Percentiles rank a stretch among this genome's conserved stretches.
These are phyloP conservation scores for Masticophis lateralis DNA, from an alignment of 2,797 vertebrate species.

Conservation along the genomic window DNA sequence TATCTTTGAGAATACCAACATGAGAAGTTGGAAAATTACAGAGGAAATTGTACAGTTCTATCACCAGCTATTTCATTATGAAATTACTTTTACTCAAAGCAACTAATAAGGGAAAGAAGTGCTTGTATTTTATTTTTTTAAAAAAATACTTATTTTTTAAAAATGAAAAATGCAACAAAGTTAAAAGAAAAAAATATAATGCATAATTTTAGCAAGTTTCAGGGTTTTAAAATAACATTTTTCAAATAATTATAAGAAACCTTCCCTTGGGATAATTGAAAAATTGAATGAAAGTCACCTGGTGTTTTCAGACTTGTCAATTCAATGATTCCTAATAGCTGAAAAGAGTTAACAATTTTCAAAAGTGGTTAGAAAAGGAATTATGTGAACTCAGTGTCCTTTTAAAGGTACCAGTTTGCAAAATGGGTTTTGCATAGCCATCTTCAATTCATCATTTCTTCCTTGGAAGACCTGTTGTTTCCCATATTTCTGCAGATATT, in stretches of 20 bases:
- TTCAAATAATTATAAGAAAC: not conserved
- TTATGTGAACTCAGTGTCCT: not conserved
- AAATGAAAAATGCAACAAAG: not conserved
- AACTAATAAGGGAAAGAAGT: slow-evolving; percentile 21
- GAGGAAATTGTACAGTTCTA: slow-evolving; percentile 60
- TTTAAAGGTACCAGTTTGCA: not conserved
- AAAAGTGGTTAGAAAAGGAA: not conserved
- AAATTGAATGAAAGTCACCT: not conserved
- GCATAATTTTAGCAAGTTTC: not conserved
- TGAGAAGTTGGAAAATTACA: slow-evolving; percentile 63
- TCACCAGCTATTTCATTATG: not conserved
- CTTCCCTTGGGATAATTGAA: not conserved
- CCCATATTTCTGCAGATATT: not conserved
- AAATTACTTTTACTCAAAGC: slow-evolving; percentile 13
- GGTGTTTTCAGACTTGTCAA: not conserved
- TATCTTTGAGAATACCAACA: slow-evolving; percentile 29
- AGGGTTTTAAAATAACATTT: not conserved
- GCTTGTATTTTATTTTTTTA: not conserved
- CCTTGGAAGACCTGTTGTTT: not conserved
- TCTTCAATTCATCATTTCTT: not conserved
- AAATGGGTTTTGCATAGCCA: not conserved
- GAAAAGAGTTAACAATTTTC: not conserved
- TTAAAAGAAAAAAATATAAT: not conserved
- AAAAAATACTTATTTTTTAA: not conserved
- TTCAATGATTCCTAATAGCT: not conserved